Percentiles rank a stretch among this genome's conserved stretches.
phyloP scores from a whole-genome alignment of 2,888 invertebrate species.

The Pseudococcus viburni region DNA sequence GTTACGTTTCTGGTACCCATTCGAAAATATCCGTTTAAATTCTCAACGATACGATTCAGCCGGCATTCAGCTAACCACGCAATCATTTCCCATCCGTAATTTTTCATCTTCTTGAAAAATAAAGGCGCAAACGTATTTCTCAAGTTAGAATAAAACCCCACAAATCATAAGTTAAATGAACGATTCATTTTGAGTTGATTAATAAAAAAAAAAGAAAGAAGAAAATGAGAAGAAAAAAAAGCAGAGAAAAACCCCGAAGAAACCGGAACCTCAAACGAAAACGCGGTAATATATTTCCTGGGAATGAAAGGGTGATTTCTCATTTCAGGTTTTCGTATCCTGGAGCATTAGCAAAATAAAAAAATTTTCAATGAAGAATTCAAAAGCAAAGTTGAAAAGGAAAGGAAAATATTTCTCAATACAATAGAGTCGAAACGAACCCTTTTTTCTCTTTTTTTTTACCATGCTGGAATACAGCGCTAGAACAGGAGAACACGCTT shows the following conservation, averaged over 20 bases:
- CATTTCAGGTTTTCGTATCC: constrained; percentile 34
- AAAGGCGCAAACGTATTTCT: background rate
- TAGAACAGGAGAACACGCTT: constrained; percentile 13
- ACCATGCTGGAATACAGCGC: background rate
- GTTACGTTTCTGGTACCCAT: background rate
- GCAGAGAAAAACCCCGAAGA: background rate
- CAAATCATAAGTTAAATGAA: constrained; percentile 5
- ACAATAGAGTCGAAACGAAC: constrained; percentile 36
- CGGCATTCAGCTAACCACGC: background rate
- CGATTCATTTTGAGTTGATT: constrained; percentile 46
- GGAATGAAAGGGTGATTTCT: constrained; percentile 38
- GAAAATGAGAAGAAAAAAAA: background rate
- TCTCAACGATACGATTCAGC: background rate
- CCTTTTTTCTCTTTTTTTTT: constrained; percentile 1
- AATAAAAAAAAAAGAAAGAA: background rate
- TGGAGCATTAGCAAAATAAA: constrained; percentile 44
- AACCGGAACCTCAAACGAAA: constrained; percentile 41
- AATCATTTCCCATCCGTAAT: background rate
- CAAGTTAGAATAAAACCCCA: background rate
- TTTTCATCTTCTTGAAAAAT: background rate
- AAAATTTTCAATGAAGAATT: constrained; percentile 43
- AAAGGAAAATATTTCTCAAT: constrained; percentile 47
- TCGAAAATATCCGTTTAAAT: background rate
- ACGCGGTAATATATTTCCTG: constrained; percentile 25
- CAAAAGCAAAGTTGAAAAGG: constrained; percentile 49